Conservation (phyloP, 2,113 vertebrate species). For the Vireo altiloquus region DNA sequence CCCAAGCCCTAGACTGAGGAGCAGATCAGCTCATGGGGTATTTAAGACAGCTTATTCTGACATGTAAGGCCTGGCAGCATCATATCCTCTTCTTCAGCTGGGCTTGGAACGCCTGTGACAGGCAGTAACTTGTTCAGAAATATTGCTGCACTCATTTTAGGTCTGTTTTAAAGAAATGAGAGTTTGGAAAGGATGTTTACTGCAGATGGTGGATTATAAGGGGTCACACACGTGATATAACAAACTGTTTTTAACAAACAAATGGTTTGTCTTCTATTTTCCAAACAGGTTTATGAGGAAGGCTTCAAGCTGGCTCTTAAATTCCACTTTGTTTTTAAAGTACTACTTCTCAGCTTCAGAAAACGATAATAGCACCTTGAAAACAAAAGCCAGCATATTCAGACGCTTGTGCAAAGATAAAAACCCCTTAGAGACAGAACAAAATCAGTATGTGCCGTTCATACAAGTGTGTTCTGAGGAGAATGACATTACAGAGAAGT, state of each 20-base stretch:
- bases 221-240: neutral
- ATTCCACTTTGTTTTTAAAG: neutral
- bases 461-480: neutral
- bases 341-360: neutral
- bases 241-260: conserved; percentile 5
- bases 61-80: neutral
- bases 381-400: neutral
- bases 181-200: conserved; percentile 3
- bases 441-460: neutral
- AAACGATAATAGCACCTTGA: neutral
- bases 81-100: neutral
- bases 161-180: neutral
- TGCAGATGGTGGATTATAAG: conserved; percentile 12
- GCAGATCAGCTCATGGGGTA: neutral
- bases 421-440: neutral
- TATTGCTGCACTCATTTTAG: neutral
- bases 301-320: neutral
- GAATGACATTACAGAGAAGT: neutral
- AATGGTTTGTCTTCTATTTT: neutral
- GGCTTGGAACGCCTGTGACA: neutral
- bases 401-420: neutral
- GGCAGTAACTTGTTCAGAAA: neutral
- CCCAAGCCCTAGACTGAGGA: neutral
- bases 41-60: neutral
- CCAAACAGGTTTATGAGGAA: neutral